Conservation (phyloP, 1,140 invertebrate species). For the Trichonephila clavipes region DNA sequence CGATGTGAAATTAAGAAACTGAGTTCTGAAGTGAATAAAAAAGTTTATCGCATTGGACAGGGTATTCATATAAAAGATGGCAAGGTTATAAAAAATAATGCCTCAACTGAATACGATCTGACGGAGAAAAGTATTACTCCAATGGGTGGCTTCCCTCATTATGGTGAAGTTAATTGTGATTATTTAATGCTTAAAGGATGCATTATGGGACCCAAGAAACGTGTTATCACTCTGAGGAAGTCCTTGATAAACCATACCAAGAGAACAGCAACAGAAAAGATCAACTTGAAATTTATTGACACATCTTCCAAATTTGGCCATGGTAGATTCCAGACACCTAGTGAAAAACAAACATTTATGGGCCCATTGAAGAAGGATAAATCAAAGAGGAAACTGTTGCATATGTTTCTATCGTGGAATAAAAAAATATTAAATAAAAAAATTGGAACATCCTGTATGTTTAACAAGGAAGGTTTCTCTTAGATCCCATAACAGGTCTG, state of each 20-base stretch:
- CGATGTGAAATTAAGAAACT: too few species aligned
- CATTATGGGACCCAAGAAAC: constrained; percentile 98
- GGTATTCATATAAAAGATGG: constrained; percentile 96
- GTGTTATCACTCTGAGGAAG: constrained; percentile 99
- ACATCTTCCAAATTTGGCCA: constrained; percentile 99
- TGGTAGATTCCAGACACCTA: constrained; percentile 99
- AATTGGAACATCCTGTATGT: too few species aligned
- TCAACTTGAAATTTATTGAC: constrained; percentile 99
- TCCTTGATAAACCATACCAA: constrained; percentile 97
- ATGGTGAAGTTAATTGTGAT: constrained; percentile 99
- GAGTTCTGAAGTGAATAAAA: constrained; percentile 99
- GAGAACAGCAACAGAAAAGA: constrained; percentile 97
- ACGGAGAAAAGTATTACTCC: constrained; percentile 99
- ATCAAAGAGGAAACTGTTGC: constrained; percentile 87
- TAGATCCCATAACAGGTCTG: too few species aligned
- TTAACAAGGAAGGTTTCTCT: too few species aligned
- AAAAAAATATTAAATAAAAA: too few species aligned
- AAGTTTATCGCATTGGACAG: constrained; percentile 98
- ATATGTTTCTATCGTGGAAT: not conserved
- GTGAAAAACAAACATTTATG: constrained; percentile 98
- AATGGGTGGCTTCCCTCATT: constrained; percentile 99
- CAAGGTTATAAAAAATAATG: constrained; percentile 99
- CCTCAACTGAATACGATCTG: constrained; percentile 98
- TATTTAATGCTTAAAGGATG: constrained; percentile 99
- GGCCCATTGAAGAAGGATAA: constrained; percentile 95